Conservation (phyloP, 2,113 vertebrate genomes). For the Mellivora capensis region DNA sequence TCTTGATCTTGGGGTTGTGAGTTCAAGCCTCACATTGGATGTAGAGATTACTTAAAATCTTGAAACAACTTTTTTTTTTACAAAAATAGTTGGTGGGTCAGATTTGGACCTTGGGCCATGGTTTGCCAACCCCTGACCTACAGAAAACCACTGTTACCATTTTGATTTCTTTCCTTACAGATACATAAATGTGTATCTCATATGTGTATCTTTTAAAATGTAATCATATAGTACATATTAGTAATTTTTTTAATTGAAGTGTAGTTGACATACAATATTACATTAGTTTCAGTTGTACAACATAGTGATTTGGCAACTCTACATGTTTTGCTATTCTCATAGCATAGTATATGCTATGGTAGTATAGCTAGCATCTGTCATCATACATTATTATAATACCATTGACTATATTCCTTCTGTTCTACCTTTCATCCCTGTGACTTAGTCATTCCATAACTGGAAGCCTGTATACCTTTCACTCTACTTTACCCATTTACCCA, state of each 20-base stretch:
- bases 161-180: background rate
- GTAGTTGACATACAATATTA: background rate
- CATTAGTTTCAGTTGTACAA: background rate
- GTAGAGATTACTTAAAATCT: background rate
- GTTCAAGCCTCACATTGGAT: background rate
- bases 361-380: background rate
- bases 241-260: background rate
- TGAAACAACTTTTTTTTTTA: background rate
- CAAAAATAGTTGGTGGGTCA: background rate
- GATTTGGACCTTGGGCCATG: background rate
- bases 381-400: background rate
- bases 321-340: background rate
- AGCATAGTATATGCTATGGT: too few species aligned
- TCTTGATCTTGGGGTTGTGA: background rate
- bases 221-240: too few species aligned
- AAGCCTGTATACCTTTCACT: background rate
- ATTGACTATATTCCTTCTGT: background rate
- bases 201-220: background rate
- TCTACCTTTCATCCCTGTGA: background rate
- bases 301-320: background rate
- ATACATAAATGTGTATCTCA: background rate
- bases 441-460: background rate
- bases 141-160: background rate
- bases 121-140: background rate
- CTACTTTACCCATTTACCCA: background rate